A percentile compares a stretch with the other conserved stretches of the same genome.
Conservation (phyloP, 2,797 vertebrate genomes). For the Xenops minutus region DNA sequence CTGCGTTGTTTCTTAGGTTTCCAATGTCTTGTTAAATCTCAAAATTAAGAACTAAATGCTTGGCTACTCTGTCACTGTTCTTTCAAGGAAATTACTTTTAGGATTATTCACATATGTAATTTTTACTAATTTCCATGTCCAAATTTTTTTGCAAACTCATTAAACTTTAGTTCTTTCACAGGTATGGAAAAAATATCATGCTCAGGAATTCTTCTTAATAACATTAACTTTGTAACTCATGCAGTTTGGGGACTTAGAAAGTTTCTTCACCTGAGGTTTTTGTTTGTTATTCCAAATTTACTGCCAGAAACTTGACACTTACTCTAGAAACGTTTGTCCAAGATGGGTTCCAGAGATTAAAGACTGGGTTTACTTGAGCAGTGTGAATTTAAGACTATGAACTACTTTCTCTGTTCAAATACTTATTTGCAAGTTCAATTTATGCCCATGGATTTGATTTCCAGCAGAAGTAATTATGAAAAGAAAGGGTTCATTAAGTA, state of each 20-base stretch:
- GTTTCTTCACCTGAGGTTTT: conserved; percentile 55
- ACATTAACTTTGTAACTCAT: conserved; percentile 19
- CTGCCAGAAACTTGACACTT: conserved; percentile 49
- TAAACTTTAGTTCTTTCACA: conserved; percentile 37
- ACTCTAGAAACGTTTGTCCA: conserved; percentile 43
- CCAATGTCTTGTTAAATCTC: neutral
- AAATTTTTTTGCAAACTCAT: conserved; percentile 39
- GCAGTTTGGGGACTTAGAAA: conserved; percentile 27
- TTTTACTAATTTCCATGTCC: conserved; percentile 2
- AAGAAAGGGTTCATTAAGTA: neutral
- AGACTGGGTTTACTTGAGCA: neutral
- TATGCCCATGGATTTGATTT: neutral
- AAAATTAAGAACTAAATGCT: conserved; percentile 8
- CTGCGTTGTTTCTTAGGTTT: neutral
- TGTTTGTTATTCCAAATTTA: conserved; percentile 64
- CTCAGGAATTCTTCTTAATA: conserved; percentile 29
- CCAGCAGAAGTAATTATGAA: neutral
- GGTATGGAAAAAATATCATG: conserved; percentile 31
- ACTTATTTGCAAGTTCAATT: conserved; percentile 10
- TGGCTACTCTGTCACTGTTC: neutral
- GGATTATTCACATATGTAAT: neutral
- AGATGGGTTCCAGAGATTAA: conserved; percentile 42
- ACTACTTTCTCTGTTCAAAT: conserved; percentile 27
- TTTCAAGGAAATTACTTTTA: conserved; percentile 39
- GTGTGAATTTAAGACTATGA: conserved; percentile 41